These are phyloP conservation scores for Neoarius graeffei DNA, from an alignment of 2,113 vertebrate species.

Conservation along the genomic window DNA sequence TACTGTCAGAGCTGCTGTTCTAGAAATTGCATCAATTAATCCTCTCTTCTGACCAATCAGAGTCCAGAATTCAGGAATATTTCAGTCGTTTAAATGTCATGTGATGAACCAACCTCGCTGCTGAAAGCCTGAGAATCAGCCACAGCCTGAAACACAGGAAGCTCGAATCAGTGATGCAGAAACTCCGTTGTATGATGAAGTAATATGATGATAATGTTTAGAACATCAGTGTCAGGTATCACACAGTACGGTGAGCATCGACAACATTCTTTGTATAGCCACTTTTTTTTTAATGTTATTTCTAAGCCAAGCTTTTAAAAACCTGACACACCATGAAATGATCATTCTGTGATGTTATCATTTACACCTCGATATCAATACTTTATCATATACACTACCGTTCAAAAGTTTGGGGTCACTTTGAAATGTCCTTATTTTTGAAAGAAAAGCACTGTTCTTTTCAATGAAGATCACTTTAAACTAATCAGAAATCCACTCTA, in stretches of 20 bases:
- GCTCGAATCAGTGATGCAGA: neutral
- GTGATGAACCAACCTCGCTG: constrained; percentile 61
- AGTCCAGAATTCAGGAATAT: neutral
- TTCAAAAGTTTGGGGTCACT: no score
- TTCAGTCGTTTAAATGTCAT: neutral
- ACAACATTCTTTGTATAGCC: neutral
- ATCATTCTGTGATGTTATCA: neutral
- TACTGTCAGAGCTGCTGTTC: neutral
- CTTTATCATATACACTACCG: neutral
- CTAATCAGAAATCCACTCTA: no score
- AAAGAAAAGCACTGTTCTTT: no score
- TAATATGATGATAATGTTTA: neutral
- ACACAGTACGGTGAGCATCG: neutral
- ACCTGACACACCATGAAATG: neutral
- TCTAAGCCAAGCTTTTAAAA: neutral
- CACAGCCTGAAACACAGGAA: constrained; percentile 62
- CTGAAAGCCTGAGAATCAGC: constrained; percentile 36
- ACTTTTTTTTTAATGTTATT: neutral
- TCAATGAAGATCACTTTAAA: no score
- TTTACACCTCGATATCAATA: no score
- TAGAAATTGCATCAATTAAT: neutral
- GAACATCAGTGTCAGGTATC: neutral
- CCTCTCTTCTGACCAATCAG: neutral
- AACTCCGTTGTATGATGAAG: neutral
- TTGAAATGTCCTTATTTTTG: no score